Percentiles rank a stretch among this genome's conserved stretches.
Evolutionary conservation across 2,113 vertebrate genomes (phyloP).

Genomic region (Pelecanoides urinatrix): DNA sequence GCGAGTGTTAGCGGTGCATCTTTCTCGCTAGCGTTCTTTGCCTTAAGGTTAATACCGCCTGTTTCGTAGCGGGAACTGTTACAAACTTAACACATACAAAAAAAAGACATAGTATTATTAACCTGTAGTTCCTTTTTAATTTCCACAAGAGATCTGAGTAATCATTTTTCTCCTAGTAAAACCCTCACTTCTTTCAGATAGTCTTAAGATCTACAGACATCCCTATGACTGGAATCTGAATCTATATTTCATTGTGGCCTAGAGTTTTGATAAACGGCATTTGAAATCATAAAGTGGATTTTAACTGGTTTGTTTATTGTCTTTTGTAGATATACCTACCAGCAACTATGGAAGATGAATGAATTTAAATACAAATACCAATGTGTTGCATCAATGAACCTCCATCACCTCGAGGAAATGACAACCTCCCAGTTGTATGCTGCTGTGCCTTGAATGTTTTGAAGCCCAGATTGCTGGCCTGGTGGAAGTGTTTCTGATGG

Average conservation of each 20-base stretch:
- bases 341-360: not conserved
- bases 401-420: not conserved
- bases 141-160: not conserved
- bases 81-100: no score
- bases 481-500: conserved; percentile 72
- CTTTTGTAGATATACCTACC: not conserved
- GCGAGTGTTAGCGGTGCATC: accelerated
- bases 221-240: not conserved
- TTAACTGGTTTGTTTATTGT: not conserved
- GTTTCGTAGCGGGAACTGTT: not conserved
- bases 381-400: conserved; percentile 24
- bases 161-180: not conserved
- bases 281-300: not conserved
- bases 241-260: not conserved
- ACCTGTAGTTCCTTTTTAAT: accelerated
- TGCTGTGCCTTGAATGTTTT: conserved; percentile 38
- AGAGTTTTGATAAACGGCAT: not conserved
- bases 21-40: not conserved
- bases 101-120: accelerated
- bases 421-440: conserved; percentile 41
- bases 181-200: not conserved
- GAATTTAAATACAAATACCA: conserved; percentile 44
- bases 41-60: accelerated
- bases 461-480: conserved; percentile 15
- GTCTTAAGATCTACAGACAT: not conserved